Conservation (phyloP, 2,797 vertebrate genomes). For the Aeoliscus strigatus region DNA sequence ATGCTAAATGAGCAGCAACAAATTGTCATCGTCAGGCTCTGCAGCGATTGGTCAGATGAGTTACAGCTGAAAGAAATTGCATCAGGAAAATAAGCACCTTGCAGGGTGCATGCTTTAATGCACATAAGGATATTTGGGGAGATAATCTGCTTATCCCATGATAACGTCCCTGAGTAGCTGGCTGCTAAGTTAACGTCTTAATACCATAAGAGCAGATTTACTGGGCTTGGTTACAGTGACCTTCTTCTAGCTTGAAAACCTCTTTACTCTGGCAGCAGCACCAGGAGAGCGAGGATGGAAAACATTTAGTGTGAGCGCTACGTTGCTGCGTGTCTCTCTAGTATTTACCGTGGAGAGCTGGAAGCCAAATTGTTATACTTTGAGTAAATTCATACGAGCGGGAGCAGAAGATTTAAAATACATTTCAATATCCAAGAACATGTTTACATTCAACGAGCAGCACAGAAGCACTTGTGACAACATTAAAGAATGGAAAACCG, state of each 20-base stretch:
- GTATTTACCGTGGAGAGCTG: conserved; percentile 21
- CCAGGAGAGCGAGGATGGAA: conserved; percentile 22
- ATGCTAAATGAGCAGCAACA: conserved; percentile 12
- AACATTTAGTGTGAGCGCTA: conserved; percentile 30
- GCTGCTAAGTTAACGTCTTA: conserved; percentile 55
- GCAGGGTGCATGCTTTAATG: conserved; percentile 26
- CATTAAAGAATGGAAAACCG: no score
- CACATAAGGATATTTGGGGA: conserved; percentile 50
- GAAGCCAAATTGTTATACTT: conserved; percentile 19
- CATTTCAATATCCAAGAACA: conserved; percentile 21
- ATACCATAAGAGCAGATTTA: conserved; percentile 63
- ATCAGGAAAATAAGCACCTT: conserved; percentile 37
- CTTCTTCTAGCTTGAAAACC: conserved; percentile 43
- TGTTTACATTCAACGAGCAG: conserved; percentile 27
- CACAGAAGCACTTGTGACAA: no score
- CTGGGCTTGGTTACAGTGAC: conserved; percentile 54
- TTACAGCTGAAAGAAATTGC: conserved; percentile 18
- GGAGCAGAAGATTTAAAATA: conserved; percentile 18
- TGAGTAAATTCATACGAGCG: conserved; percentile 16
- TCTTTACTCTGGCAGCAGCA: conserved; percentile 32
- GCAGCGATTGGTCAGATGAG: conserved; percentile 12
- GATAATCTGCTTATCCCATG: conserved; percentile 57
- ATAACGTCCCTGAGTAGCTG: conserved; percentile 54
- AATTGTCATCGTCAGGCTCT: conserved; percentile 4
- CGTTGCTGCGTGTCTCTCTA: conserved; percentile 15